Percentiles rank a stretch among this genome's conserved stretches.
phyloP scores from a whole-genome alignment of 2,797 vertebrate genomes.

The Myotis daubentonii region DNA sequence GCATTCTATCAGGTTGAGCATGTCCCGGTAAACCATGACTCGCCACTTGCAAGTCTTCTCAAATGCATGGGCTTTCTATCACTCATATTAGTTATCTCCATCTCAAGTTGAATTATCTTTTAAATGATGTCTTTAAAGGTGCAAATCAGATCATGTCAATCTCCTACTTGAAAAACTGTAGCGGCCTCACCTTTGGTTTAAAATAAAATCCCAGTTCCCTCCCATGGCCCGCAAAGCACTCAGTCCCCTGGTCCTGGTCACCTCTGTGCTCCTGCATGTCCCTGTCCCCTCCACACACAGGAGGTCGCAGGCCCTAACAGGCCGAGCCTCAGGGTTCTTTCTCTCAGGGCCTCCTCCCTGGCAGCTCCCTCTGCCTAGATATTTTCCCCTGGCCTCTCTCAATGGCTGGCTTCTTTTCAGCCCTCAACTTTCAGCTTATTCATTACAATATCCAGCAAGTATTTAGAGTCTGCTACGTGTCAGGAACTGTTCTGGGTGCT shows the following conservation, averaged over 20 bases:
- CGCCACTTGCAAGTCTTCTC: background rate
- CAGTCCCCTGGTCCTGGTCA: background rate
- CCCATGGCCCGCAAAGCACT: background rate
- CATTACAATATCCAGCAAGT: constrained; percentile 33
- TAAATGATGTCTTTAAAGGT: background rate
- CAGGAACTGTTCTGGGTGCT: constrained; percentile 39
- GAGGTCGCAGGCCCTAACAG: too few relatives aligned
- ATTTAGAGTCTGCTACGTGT: constrained; percentile 29
- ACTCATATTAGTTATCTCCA: background rate
- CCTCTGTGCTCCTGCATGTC: background rate
- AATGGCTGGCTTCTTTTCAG: background rate
- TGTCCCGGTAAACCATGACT: background rate
- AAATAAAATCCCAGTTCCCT: constrained; percentile 37
- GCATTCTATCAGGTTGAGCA: background rate
- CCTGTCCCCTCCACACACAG: background rate
- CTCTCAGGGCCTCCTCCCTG: background rate
- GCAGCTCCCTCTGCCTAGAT: background rate
- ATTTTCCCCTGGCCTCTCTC: background rate
- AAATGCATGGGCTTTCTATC: background rate
- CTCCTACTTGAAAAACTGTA: constrained; percentile 10
- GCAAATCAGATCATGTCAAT: background rate
- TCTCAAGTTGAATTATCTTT: background rate
- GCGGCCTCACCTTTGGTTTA: background rate
- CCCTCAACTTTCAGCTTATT: background rate
- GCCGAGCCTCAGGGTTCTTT: background rate